These are phyloP conservation scores for Tortricodes alternella DNA, from an alignment of 2,888 invertebrate genomes.

Conservation along the genomic window DNA sequence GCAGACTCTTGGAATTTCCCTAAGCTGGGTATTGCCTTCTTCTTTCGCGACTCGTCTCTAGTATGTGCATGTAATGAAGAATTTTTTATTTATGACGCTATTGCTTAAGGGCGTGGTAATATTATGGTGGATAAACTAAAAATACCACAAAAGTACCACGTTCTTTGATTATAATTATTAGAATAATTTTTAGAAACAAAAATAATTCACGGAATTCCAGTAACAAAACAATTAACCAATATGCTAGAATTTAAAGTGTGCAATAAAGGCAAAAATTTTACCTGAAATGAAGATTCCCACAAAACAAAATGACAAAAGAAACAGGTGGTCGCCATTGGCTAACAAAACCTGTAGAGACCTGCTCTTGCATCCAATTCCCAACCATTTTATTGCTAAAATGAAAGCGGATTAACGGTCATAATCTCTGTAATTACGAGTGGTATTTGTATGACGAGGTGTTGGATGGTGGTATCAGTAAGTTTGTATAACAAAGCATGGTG, in stretches of 20 bases:
- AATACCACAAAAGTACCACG: background rate
- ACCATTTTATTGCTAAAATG: background rate
- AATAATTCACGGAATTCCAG: background rate
- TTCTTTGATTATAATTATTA: background rate
- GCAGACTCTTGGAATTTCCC: too few species aligned
- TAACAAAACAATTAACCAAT: background rate
- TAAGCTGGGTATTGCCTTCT: too few species aligned
- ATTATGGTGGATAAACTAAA: too few species aligned
- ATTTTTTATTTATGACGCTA: too few species aligned
- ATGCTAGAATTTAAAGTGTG: conserved; percentile 5
- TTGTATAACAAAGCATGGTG: conserved; percentile 22
- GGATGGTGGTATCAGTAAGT: background rate
- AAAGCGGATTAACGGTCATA: background rate
- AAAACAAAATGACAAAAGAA: conserved; percentile 28
- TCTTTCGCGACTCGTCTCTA: too few species aligned
- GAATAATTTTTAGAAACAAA: background rate
- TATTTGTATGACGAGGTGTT: conserved; percentile 1
- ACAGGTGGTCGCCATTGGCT: conserved; percentile 17
- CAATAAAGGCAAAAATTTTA: background rate
- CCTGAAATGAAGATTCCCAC: conserved; percentile 10
- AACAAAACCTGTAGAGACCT: conserved; percentile 15
- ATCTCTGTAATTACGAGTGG: conserved; percentile 5
- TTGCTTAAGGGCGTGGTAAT: too few species aligned
- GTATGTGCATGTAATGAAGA: too few species aligned
- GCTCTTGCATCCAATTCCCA: background rate